Conservation (phyloP, 1,140 invertebrate species). For the Zaprionus ornatus region DNA sequence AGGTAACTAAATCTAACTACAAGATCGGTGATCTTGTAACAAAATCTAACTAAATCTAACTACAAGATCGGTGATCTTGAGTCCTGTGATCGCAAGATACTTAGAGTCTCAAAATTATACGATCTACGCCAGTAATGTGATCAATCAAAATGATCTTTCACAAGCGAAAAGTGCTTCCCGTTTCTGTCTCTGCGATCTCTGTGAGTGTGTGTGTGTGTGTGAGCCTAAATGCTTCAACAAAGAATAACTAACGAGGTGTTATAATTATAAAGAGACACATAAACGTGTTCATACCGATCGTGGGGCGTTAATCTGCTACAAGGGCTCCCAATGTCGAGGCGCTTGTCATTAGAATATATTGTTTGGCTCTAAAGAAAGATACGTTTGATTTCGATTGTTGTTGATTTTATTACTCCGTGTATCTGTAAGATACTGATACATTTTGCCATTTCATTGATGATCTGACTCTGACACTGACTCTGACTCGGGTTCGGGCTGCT, state of each 20-base stretch:
- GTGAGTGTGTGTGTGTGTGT: constrained; percentile 1
- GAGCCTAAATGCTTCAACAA: constrained; percentile 71
- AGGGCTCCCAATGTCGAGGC: constrained; percentile 44
- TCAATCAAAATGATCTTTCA: constrained; percentile 24
- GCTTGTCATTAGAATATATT: constrained; percentile 82
- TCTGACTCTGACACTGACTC: neutral
- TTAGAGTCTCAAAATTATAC: no score
- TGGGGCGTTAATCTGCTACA: constrained; percentile 65
- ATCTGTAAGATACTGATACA: constrained; percentile 47
- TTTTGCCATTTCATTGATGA: constrained; percentile 77
- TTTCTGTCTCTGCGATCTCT: neutral
- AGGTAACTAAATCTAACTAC: neutral
- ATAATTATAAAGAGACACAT: constrained; percentile 70
- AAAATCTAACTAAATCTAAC: no score
- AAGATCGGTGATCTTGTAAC: no score
- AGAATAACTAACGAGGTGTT: constrained; percentile 80
- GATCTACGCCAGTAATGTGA: neutral
- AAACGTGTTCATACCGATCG: constrained; percentile 39
- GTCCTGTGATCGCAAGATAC: neutral
- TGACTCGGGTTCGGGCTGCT: neutral
- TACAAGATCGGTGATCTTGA: neutral
- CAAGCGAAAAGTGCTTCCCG: constrained; percentile 6
- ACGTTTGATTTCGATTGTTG: constrained; percentile 40
- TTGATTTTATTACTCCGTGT: constrained; percentile 72
- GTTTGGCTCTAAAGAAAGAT: constrained; percentile 38